These are phyloP conservation scores for Tympanuchus pallidicinctus DNA, from an alignment of 2,113 vertebrate genomes.

Conservation along the genomic window DNA sequence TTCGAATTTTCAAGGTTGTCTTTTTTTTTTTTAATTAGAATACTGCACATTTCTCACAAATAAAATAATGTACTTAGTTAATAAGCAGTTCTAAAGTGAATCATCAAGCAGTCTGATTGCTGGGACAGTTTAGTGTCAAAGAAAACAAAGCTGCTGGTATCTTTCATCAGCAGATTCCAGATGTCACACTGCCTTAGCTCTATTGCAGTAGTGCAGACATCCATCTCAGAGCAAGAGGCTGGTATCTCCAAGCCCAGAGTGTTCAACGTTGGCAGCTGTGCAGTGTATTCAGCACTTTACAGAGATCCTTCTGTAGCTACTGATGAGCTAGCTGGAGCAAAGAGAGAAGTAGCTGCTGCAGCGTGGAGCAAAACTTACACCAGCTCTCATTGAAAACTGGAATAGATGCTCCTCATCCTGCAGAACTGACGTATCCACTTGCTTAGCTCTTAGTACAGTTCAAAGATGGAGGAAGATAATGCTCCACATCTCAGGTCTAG, in stretches of 20 bases:
- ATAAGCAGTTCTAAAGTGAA: neutral
- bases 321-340: neutral
- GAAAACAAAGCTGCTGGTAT: neutral
- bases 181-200: neutral
- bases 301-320: neutral
- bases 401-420: neutral
- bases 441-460: neutral
- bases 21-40: neutral
- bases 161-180: neutral
- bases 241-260: neutral
- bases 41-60: neutral
- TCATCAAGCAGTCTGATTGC: neutral
- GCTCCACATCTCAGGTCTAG: neutral
- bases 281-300: neutral
- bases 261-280: neutral
- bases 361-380: neutral
- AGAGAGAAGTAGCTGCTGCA: accelerated
- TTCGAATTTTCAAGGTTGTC: neutral
- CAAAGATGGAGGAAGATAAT: neutral
- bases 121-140: neutral
- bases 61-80: neutral
- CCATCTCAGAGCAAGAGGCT: neutral
- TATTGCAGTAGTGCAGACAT: neutral
- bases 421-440: neutral
- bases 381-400: neutral